Conservation (phyloP, 2,888 invertebrate species). For the Eupsilia transversa region DNA sequence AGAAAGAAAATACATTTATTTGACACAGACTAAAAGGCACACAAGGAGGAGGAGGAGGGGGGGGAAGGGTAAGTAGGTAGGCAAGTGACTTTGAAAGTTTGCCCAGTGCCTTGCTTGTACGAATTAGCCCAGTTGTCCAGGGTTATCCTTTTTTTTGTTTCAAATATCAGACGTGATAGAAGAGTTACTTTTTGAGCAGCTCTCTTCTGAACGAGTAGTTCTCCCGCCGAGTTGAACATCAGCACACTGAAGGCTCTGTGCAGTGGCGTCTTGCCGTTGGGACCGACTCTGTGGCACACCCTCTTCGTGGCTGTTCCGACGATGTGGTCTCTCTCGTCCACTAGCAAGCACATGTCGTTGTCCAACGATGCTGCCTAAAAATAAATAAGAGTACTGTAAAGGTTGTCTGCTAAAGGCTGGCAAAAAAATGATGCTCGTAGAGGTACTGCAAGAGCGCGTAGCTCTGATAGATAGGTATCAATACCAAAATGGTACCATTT, state of each 20-base stretch:
- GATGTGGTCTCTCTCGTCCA: conserved; percentile 93
- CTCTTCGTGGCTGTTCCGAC: conserved; percentile 94
- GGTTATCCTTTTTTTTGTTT: neutral
- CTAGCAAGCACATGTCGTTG: conserved; percentile 90
- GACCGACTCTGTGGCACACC: conserved; percentile 93
- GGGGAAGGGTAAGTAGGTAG: no score
- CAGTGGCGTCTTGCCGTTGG: conserved; percentile 92
- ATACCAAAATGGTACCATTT: neutral
- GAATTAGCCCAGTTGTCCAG: neutral
- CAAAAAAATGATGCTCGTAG: neutral
- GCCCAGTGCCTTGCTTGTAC: neutral
- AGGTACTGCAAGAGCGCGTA: neutral
- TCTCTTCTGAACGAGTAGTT: conserved; percentile 95
- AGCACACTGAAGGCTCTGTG: conserved; percentile 98
- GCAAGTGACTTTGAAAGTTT: neutral
- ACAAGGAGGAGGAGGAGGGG: no score
- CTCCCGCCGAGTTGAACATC: conserved; percentile 94
- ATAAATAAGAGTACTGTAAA: neutral
- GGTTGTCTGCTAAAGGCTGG: neutral
- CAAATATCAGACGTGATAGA: neutral
- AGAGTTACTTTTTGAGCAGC: conserved; percentile 92
- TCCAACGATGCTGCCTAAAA: conserved; percentile 48
- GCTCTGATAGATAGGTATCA: no score
- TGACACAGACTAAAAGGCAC: no score
- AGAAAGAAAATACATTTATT: no score